Evolutionary conservation across 2,888 invertebrate genomes (phyloP), one percentile per base, ranked within the genome.

Genomic region (Tetropium fuscum): DNA sequence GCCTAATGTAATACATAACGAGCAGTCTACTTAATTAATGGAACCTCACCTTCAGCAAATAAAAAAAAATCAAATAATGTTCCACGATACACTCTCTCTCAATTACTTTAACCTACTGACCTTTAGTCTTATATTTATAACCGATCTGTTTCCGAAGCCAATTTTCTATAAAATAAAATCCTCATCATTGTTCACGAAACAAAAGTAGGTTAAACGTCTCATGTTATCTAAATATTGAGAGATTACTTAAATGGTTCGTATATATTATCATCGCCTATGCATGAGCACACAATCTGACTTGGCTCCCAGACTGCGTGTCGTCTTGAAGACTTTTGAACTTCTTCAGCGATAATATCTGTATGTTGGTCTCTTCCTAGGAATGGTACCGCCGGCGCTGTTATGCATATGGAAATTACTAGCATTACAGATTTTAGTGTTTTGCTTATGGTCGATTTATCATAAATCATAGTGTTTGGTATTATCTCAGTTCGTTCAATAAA

Each of bases 81-180:
- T 38, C 38, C 18, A 16, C 38, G 25, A 36, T 40, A 53, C 15
- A 53, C 43, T 44, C 34, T 44, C 34, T 53, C 43, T 43, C 53
- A 53, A 43, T 44, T 53, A 53, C 32, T 40, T 53, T 53, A 53
- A 34, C 53, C 53, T 36, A 53, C 53, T 53, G 53, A 53, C 53
- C 53, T 44, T 53, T 41, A 40, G 51, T 51, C 40, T 53, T 18
- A 18, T 53, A 43, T 53, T 53, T 19, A 44, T 22, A 34, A 53
- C 34, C 53, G 53, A 53, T 43, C 44, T 30, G 40, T 43, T 53
- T 53, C 22, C 41, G 18, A 18, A 40, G 40, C 27, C 27, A n/a
- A 43, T 53, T 34, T 34, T 53, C 51, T 51, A 43, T 53, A 43
- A 34, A 53, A 8, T 16, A 53, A 34, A 53, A 43, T 48, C 53